Base-by-base conservation (phyloP, 2,888 invertebrate genomes). In the Rhagophthalmus giganteus region DNA sequence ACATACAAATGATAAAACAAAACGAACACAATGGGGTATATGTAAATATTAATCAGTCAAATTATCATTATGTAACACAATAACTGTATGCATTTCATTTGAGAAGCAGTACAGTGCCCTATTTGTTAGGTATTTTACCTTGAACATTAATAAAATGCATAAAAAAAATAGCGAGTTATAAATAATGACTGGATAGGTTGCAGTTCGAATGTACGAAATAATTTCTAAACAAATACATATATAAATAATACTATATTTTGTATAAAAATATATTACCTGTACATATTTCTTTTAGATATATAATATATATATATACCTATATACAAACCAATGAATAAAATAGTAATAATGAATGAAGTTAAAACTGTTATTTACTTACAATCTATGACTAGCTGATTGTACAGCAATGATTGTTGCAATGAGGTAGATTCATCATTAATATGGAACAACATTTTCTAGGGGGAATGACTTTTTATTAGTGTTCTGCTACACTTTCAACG, bases 321-420 rank as follows among this genome's bases (percentile, higher is more conserved):
- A 30, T 54, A 55, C 34, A 55, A 51, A 55, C 55, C 50, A 51
- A 31, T 35, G 28, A 42, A 53, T 51, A 50, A 41, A 51, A 50
- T 54, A 48, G 40, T 50, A 54, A 48, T 44, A 48, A 49, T 38
- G 28, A 42, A 46, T 50, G 45, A 46, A 42, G 41, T 40, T 47
- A 52, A 53, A 49, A 47, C 55, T 60, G 55, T 61, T 57, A 62
- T 57, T 62, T 60, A 64, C 71, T 73, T 71, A 71, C 60, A 70
- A 20, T 66, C 74, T 74, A 74, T 74, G 74, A 74, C 74, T 74
- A 74, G 74, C 74, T 74, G 74, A 71, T 72, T 71, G 71, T 74
- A 74, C 74, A 74, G 74, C 74, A 74, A 72, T 72, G 71, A 72
- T 72, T 74, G 73, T 74, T 73, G 71, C 69, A 71, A 70, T 74